phyloP scores from a whole-genome alignment of 2,113 vertebrate species.

The Anser cygnoides region DNA sequence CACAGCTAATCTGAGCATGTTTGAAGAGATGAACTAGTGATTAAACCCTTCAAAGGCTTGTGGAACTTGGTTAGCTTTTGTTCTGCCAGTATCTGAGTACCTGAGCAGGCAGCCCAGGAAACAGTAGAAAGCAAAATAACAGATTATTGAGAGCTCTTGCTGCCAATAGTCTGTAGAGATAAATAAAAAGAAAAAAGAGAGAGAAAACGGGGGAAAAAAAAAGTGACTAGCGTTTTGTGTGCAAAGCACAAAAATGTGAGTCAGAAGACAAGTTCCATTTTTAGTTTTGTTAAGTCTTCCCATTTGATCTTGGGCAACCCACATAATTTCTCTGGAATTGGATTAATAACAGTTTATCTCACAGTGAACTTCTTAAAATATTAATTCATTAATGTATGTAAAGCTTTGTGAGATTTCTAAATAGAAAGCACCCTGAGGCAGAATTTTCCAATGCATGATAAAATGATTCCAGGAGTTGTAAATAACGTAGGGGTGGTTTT shows the following conservation, averaged over 20 bases:
- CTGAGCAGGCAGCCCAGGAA: slow-evolving; percentile 37
- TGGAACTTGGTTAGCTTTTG: slow-evolving; percentile 20
- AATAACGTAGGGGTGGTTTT: background rate
- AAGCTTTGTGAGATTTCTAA: slow-evolving; percentile 23
- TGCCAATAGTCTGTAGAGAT: slow-evolving; percentile 33
- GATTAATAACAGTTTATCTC: slow-evolving; percentile 56
- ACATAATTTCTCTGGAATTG: slow-evolving; percentile 49
- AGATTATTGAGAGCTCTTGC: background rate
- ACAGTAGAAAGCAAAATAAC: slow-evolving; percentile 4
- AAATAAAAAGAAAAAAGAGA: background rate
- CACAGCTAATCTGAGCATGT: background rate
- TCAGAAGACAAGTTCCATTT: slow-evolving; percentile 57
- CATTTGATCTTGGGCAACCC: slow-evolving; percentile 49
- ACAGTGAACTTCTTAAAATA: slow-evolving; percentile 53
- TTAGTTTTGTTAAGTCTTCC: slow-evolving; percentile 50
- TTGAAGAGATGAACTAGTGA: slow-evolving; percentile 31
- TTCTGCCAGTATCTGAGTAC: background rate
- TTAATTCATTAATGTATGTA: slow-evolving; percentile 53
- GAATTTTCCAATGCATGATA: slow-evolving; percentile 10
- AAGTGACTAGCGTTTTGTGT: background rate
- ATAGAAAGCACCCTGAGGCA: slow-evolving; percentile 18
- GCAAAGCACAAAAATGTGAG: slow-evolving; percentile 31
- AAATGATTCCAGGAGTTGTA: slow-evolving; percentile 7
- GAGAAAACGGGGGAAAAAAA: background rate
- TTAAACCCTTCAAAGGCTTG: slow-evolving; percentile 38